phyloP scores from a whole-genome alignment of 2,797 vertebrate species.

The Lateolabrax maculatus region DNA sequence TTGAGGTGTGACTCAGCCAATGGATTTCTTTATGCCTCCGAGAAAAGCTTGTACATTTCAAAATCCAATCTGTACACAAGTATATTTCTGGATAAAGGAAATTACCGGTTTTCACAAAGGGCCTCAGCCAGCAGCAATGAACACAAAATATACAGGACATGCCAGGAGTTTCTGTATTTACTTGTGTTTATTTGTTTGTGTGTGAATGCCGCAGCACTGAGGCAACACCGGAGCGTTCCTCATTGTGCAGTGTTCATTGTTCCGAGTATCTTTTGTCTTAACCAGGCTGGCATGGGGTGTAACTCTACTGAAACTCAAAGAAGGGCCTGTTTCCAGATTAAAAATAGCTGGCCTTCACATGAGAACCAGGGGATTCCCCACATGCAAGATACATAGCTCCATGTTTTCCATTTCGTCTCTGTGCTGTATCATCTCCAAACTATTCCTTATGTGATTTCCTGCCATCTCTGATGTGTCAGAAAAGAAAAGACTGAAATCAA shows the following conservation, averaged over 20 bases:
- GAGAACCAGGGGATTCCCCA: slow-evolving; percentile 75
- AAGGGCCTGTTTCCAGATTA: slow-evolving; percentile 71
- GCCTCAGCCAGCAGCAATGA: not conserved
- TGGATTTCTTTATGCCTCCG: not conserved
- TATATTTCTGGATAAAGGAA: not conserved
- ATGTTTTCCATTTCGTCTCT: slow-evolving; percentile 55
- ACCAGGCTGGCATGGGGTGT: slow-evolving; percentile 43
- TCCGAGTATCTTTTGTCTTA: slow-evolving; percentile 57
- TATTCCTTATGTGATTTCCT: slow-evolving; percentile 36
- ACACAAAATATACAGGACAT: not conserved
- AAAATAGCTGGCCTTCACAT: slow-evolving; percentile 78
- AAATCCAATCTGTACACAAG: not conserved
- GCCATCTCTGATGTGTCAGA: not conserved
- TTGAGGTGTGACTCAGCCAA: not conserved
- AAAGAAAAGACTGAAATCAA: not conserved
- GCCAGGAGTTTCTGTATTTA: slow-evolving; percentile 9
- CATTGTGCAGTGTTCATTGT: slow-evolving; percentile 58
- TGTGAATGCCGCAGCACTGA: slow-evolving; percentile 35
- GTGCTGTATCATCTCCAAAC: slow-evolving; percentile 52
- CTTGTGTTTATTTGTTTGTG: slow-evolving; percentile 30
- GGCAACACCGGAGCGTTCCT: slow-evolving; percentile 51
- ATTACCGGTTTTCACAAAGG: not conserved
- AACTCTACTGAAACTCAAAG: slow-evolving; percentile 40
- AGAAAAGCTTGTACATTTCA: not conserved
- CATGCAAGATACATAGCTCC: slow-evolving; percentile 31